These are phyloP conservation scores for Ophiodon elongatus DNA, from an alignment of 2,113 vertebrate species.

Conservation along the genomic window DNA sequence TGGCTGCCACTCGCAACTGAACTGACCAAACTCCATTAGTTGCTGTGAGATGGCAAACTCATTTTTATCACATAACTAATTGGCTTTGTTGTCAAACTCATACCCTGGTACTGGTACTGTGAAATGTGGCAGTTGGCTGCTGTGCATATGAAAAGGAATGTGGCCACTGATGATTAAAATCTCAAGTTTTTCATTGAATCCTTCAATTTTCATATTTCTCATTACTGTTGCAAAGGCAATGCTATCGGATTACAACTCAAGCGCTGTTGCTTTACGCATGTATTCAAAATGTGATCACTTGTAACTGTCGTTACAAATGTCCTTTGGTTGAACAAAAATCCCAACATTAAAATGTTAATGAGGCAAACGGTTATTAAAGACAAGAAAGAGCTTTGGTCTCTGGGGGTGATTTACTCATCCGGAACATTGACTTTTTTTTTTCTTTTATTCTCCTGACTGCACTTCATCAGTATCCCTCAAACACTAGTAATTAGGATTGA, in stretches of 20 bases:
- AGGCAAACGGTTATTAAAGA: not conserved
- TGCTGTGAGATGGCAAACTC: not conserved
- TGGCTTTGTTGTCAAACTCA: conserved; percentile 32
- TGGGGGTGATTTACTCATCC: not conserved
- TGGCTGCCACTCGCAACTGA: not conserved
- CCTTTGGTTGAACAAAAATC: not conserved
- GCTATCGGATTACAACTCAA: not conserved
- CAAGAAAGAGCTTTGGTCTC: not conserved
- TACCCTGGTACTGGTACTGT: not conserved
- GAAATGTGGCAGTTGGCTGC: conserved; percentile 58
- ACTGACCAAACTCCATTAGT: conserved; percentile 1
- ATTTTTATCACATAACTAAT: conserved; percentile 7
- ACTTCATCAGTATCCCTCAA: not conserved
- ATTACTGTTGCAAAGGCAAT: not conserved
- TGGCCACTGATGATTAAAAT: conserved; percentile 51
- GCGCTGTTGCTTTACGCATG: not conserved
- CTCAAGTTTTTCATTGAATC: conserved; percentile 63
- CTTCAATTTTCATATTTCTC: conserved; percentile 26
- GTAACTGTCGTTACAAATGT: not conserved
- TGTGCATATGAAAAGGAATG: conserved; percentile 57
- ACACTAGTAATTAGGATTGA: not conserved
- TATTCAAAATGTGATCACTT: not conserved
- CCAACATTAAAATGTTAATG: not conserved
- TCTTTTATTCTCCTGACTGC: not conserved
- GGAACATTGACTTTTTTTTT: not conserved